Base-by-base conservation (phyloP, 2,797 vertebrate species). In the Sebastiscus tertius region DNA sequence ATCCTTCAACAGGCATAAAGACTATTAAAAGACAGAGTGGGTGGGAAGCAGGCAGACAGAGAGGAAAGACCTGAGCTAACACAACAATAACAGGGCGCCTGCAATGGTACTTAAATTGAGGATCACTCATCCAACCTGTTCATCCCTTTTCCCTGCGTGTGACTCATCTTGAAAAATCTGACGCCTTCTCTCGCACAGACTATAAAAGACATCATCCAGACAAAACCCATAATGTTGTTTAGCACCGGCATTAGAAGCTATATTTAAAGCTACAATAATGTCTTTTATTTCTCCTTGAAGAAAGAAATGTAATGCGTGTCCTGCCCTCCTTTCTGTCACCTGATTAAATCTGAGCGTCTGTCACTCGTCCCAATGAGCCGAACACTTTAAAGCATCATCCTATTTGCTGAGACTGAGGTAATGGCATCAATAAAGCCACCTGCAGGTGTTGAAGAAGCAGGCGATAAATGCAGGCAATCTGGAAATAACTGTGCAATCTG, bases 121-220 rank as follows among this genome's bases (percentile, higher is more conserved):
- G 52, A 75, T 79, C 63, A 61, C 26, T 87, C 79, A 69, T 73
- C 13, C 36, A 49, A 69, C 31, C 74, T 66, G 9, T 60, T 73
- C 49, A 68, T 8, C 33, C 24, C 4, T 13, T 70, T 72, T 46
- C 24, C 18, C 58, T 68, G 64, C 10, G 2, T 81, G 81, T 82
- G 79, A 82, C 16, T 86, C 85, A 82, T 77, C 42, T 58, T 7
- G 8, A 76, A 75, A 59, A 68, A 77, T 77, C 46, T 22, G 6
- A 69, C 27, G 3, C 62, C 46, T 63, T 83, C 36, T 73, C 24
- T 80, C 31, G 46, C 52, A 72, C 26, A 20, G 55, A 29, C 42
- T 39, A 31, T 14, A 29, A 72, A 76, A 81, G 22, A 49, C 77
- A 55, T 78, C 36, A 73, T 58, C 14, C 27, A 26, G 34, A 80